phyloP scores from a whole-genome alignment of 1,140 invertebrate species.

The Doryteuthis pealeii region DNA sequence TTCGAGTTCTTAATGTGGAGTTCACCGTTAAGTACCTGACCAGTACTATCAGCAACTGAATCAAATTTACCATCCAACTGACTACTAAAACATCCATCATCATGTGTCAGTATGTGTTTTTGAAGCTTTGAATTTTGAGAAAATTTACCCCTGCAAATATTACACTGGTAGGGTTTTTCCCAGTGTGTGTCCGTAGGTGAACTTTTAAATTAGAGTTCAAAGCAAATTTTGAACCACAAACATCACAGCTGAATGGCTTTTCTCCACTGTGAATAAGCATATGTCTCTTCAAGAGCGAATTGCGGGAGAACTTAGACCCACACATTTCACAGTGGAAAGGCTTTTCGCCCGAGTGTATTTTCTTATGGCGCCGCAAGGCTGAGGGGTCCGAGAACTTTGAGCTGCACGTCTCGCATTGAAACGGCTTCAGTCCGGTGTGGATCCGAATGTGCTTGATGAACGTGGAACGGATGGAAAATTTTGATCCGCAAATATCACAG shows the following conservation, averaged over 20 bases:
- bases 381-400: background rate
- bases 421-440: background rate
- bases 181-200: constrained; percentile 71
- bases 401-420: background rate
- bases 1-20: no score
- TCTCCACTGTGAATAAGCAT: background rate
- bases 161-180: constrained; percentile 20
- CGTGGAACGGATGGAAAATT: background rate
- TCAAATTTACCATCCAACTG: no score
- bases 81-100: no score
- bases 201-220: constrained; percentile 88
- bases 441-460: background rate
- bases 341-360: constrained; percentile 61
- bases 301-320: constrained; percentile 46
- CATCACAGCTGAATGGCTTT: background rate
- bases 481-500: no score
- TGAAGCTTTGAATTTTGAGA: constrained; percentile 48
- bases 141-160: constrained; percentile 22
- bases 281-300: constrained; percentile 56
- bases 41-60: no score
- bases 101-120: constrained; percentile 64
- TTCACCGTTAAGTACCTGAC: no score
- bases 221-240: constrained; percentile 56
- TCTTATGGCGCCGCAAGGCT: background rate
- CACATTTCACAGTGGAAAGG: constrained; percentile 56